Base-by-base conservation (phyloP, 53 echinoderm and acorn worm species). In the Paracentrotus lividus region DNA sequence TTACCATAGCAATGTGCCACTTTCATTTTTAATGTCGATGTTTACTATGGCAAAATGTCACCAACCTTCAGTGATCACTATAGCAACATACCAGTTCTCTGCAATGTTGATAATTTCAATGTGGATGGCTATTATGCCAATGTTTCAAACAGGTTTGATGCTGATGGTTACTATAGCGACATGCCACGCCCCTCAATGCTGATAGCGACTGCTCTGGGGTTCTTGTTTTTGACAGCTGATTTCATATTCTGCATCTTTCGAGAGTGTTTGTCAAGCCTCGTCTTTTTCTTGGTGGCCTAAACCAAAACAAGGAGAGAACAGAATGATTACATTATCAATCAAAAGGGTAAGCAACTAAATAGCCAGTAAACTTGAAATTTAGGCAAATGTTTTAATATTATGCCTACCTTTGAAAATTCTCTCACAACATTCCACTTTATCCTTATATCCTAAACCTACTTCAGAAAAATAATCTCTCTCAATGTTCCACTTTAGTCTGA, bases 171-270 rank as follows among this genome's bases (percentile, higher is more conserved):
- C 89, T 96, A 98, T 54, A 98, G 94, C 12, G 95, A 91, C 93
- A 98, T 95, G 77, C 96, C 95, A 13, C 96, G 86, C 32, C 99
- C 99, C 64, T 97, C 99, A 18, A 98, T 95, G 86, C 96, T 98
- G 88, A 98, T 96, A 57, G 92, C 84, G 75, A 98, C 95, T 21
- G 99, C 99, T 21, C 96, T 81, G 2, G 93, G 95, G 67, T 97
- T 97, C 49, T 96, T 96, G 85, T 97, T 96, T 21, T 53, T 85
- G 40, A 95, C 93, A 59, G 93, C 93, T 14, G 94, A 38, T 33
- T 93, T 95, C 89, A 93, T 94, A 16, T 97, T 96, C 85, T 97
- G 96, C 85, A 99, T 95, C 52, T 94, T 95, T 42, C 94, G 94
- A 93, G 96, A 85, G 47, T 97, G 97, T 40, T 97, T 97, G 95